Evolutionary conservation across 92 coral and sea anemone genomes (phyloP), one percentile per base, ranked within the genome.

Genomic region (Virgularia gustaviana): DNA sequence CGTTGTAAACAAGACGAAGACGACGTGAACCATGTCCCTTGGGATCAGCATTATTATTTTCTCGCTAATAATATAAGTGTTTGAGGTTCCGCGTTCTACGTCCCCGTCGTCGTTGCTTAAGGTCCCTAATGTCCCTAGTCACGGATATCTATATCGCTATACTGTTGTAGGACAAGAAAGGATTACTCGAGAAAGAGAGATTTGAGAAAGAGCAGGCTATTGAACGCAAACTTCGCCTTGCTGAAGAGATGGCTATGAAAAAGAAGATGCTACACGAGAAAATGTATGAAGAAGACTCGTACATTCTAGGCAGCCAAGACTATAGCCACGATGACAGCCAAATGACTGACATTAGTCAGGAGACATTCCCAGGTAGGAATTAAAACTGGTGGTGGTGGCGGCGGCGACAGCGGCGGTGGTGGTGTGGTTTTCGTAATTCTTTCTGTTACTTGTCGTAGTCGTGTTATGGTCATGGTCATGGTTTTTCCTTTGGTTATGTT

Each of bases 341-440:
- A 57, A 90, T 89, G 89, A 89, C 88, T n/a, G 96, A 92, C 28
- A 85, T 92, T 49, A 91, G 75, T 27, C 82, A 87, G 9, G 87
- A 87, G 65, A 89, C 96, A 0, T 92, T 92, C 63, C 98, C 98
- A 51, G 98, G 98, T 92, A 88, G 25, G 9, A 37, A 5, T 4
- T 23, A 0, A 19, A 16, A 27, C 30, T 49, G 29, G 10, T 37
- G 54, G 29, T 29, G 11, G 27, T 32, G n/a, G n/a, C n/a, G n/a
- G n/a, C n/a, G n/a, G n/a, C n/a, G n/a, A n/a, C n/a, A n/a, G n/a
- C 18, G 38, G 12, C n/a, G 51, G 23, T 18, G 27, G 2, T 16
- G 24, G 16, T 36, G 25, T 63, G 18, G 24, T 63, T 63, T 32
- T 24, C 31, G 31, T 63, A 27, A 15, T 23, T 63, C 39, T 35